A percentile compares a stretch with the other conserved stretches of the same genome.
phyloP scores from a whole-genome alignment of 2,888 invertebrate species.

The Pasiphila rectangulata region DNA sequence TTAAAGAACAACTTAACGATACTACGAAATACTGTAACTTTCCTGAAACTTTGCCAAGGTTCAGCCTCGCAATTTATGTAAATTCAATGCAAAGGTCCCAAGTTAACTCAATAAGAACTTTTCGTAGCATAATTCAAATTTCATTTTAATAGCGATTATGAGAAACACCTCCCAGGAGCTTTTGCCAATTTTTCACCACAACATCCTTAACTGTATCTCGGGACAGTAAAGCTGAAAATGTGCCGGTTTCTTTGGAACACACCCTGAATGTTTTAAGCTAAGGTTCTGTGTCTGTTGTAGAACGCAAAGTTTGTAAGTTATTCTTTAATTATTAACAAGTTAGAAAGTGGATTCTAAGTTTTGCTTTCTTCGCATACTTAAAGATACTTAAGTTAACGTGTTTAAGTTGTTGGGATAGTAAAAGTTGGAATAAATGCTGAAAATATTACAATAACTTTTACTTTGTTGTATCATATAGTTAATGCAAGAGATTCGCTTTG shows the following conservation, averaged over 20 bases:
- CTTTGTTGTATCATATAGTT: conserved; percentile 6
- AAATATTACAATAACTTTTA: conserved; percentile 16
- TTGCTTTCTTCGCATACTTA: conserved; percentile 20
- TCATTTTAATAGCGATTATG: conserved; percentile 26
- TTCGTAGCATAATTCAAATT: conserved; percentile 20
- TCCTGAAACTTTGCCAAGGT: conserved; percentile 2
- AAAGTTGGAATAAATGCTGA: conserved; percentile 18
- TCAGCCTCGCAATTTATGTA: conserved; percentile 4
- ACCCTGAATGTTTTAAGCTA: conserved; percentile 49
- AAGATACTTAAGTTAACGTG: conserved; percentile 6
- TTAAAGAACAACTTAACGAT: background rate
- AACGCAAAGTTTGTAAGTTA: conserved; percentile 25
- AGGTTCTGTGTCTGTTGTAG: conserved; percentile 16
- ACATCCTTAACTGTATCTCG: background rate
- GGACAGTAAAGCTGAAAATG: background rate
- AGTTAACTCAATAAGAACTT: conserved; percentile 3
- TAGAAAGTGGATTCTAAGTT: conserved; percentile 19
- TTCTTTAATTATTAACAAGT: conserved; percentile 31
- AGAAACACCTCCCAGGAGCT: conserved; percentile 32
- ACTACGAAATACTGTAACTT: background rate
- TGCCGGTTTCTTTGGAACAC: conserved; percentile 29
- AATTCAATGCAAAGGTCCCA: conserved; percentile 1
- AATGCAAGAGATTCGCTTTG: conserved; percentile 1
- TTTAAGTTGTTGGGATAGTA: conserved; percentile 9
- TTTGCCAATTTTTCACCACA: conserved; percentile 32